Percentiles rank a stretch among this genome's conserved stretches.
Conservation (phyloP, 2,113 vertebrate genomes). For the Atlantisia rogersi region DNA sequence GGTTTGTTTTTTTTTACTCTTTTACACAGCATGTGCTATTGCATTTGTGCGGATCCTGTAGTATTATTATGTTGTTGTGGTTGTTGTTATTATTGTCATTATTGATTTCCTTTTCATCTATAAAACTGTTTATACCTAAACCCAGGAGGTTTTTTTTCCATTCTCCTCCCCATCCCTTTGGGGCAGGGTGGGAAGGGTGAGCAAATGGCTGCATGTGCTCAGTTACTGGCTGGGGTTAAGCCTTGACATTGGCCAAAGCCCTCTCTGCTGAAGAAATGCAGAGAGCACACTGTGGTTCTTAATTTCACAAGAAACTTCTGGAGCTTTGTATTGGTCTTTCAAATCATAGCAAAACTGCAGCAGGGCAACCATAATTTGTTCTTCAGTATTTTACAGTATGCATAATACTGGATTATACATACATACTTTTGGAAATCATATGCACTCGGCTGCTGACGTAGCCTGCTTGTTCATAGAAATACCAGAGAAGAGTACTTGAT, state of each 20-base stretch:
- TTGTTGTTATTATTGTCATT: too few relatives aligned
- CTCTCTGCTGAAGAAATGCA: not conserved
- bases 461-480: constrained; percentile 34
- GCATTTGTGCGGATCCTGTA: too few relatives aligned
- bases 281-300: not conserved
- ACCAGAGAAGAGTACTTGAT: constrained; percentile 2
- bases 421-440: not conserved
- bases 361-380: not conserved
- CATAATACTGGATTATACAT: not conserved
- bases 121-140: too few relatives aligned
- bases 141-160: too few relatives aligned
- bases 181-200: too few relatives aligned
- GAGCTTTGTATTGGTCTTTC: not conserved
- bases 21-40: too few relatives aligned
- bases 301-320: not conserved
- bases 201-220: too few relatives aligned
- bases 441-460: not conserved
- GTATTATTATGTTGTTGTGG: too few relatives aligned
- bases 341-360: not conserved
- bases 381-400: not conserved
- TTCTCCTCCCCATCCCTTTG: too few relatives aligned
- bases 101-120: too few relatives aligned
- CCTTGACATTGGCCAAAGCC: not conserved
- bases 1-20: too few relatives aligned
- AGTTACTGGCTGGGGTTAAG: too few relatives aligned